Evolutionary conservation across 2,113 vertebrate genomes (phyloP).

Genomic region (Nannobrachium achirus): DNA sequence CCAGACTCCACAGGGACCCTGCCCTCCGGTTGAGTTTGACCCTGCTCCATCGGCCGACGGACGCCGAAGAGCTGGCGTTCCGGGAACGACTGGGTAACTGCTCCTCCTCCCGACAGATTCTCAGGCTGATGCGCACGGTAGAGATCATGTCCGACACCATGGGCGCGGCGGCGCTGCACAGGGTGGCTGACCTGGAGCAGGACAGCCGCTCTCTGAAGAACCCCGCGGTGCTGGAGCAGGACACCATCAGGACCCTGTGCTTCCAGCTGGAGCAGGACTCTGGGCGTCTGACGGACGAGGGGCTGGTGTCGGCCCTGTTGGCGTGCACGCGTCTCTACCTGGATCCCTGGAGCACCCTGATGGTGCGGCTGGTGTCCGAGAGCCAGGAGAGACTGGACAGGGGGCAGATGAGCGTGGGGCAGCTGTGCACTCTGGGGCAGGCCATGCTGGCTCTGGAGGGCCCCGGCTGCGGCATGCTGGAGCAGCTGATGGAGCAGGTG

Average conservation of each 20-base stretch:
- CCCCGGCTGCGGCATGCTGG: conserved; percentile 54
- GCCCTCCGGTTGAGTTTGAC: conserved; percentile 50
- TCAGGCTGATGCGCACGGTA: conserved; percentile 75
- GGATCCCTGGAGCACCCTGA: conserved; percentile 80
- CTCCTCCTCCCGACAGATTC: conserved; percentile 77
- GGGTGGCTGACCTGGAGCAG: conserved; percentile 84
- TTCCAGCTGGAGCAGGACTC: conserved; percentile 82
- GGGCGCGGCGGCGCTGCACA: conserved; percentile 81
- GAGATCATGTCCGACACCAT: conserved; percentile 76
- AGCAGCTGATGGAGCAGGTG: conserved; percentile 77
- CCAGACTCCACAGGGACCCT: conserved; percentile 56
- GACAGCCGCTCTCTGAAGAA: conserved; percentile 60
- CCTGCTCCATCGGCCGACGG: conserved; percentile 51
- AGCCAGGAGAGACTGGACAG: conserved; percentile 77
- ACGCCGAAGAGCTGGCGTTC: conserved; percentile 71
- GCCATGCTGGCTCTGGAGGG: conserved; percentile 80
- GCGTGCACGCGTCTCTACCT: conserved; percentile 81
- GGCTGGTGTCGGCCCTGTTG: conserved; percentile 80
- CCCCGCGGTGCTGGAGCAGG: conserved; percentile 73
- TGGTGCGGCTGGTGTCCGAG: conserved; percentile 82
- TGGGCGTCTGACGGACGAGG: conserved; percentile 70
- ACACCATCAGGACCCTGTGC: conserved; percentile 81
- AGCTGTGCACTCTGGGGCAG: conserved; percentile 83
- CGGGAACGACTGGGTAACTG: conserved; percentile 65
- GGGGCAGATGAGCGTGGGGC: conserved; percentile 66